Base-by-base conservation (phyloP, 2,888 invertebrate genomes). In the Plutella xylostella region DNA sequence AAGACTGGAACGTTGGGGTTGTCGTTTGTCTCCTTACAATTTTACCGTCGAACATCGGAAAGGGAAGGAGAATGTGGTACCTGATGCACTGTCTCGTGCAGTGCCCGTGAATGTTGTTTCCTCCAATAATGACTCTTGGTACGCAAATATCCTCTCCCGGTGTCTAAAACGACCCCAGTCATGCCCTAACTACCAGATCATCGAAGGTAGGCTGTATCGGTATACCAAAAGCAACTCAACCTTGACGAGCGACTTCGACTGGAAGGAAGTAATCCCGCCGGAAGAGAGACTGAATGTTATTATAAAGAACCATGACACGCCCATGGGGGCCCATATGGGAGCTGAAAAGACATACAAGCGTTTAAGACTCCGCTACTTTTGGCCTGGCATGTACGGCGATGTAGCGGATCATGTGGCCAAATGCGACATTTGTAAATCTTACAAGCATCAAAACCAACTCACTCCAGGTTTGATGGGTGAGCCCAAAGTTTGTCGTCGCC, bases 261-360 rank as follows among this genome's bases (percentile, higher is more conserved):
- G 40, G 40, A 40, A 40, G n/a, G 20, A 22, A 17, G 22, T 22
- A 6, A 11, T 40, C 15, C n/a, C 14, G 7, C 7, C 9, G 12
- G 40, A 25, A 15, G 15, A 15, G n/a, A 21, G 40, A 11, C 21
- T 6, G 15, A 4, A 21, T 15, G 17, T 40, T 14, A 15, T 40
- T 4, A 9, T 14, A 15, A 7, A 40, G n/a, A 18, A 19, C 17
- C 40, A 40, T 25, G 11, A 6, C 7, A 25, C 21, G n/a, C 22
- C 40, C 7, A 40, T n/a, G 4, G 35, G 33, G 2, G 50, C 40
- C 7, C 48, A 50, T 37, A 34, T 45, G 7, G 48, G 45, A 7
- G 39, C 38, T 4, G 11, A 11, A 35, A 57, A 58, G 48, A 60
- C 58, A 0, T 54, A 55, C 22, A 50, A 45, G 42, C 45, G 59